Percentiles rank a stretch among this genome's conserved stretches.
Evolutionary conservation across 2,113 vertebrate species (phyloP).

Genomic region (Pelobates fuscus): DNA sequence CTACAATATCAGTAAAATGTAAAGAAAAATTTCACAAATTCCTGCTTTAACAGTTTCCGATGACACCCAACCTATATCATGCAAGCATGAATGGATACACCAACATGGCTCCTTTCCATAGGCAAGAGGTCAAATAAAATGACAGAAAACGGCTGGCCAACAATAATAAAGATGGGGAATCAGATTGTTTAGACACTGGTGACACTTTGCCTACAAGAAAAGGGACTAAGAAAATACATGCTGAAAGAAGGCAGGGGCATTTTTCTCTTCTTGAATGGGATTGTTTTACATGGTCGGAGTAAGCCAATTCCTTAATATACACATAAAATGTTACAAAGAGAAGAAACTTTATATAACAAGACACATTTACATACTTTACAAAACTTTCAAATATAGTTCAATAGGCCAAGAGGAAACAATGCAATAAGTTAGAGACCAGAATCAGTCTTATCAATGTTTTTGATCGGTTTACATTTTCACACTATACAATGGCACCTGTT

Average conservation of each 20-base stretch:
- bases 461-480: neutral
- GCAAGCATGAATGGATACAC: neutral
- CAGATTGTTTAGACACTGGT: no score
- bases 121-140: neutral
- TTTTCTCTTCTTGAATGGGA: no score
- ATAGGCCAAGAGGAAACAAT: neutral
- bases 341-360: neutral
- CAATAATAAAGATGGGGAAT: neutral
- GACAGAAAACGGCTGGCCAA: neutral
- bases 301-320: neutral
- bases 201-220: no score
- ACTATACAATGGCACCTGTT: neutral
- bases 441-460: neutral
- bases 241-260: no score
- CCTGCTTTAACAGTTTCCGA: neutral
- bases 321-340: neutral
- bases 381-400: conserved; percentile 13
- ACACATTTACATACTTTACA: conserved; percentile 19
- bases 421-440: neutral
- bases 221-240: no score
- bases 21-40: neutral
- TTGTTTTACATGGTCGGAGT: conserved; percentile 2
- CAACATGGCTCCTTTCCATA: neutral
- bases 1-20: no score
- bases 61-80: conserved; percentile 1